Evolutionary conservation across 2,888 invertebrate genomes (phyloP), one percentile per base, ranked within the genome.

Genomic region (Noctua janthina): DNA sequence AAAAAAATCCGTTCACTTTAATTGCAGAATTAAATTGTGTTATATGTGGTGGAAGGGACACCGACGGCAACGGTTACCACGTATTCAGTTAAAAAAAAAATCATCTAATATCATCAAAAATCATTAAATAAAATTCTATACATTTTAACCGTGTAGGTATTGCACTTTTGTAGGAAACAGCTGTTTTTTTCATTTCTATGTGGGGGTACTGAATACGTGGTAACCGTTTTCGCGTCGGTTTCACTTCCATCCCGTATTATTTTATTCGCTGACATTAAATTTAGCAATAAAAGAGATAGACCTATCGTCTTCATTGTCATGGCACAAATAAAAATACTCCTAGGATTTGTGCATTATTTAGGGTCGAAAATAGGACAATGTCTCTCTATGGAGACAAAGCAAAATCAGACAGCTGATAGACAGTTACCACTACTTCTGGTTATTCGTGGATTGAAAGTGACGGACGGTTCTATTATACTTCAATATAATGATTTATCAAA

Each of bases 361-460:
- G 39, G 13, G 39, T 69, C 4, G 1, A 70, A 70, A 70, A 35
- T 56, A 70, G 82, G 10, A 35, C 15, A 3, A 17, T 15, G n/a
- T 8, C 62, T n/a, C 67, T 13, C 29, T 23, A 20, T 43, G 2
- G n/a, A n/a, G 56, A 59, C 56, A 59, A 59, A 35, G 49, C 17
- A 17, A 56, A 70, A 77, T 71, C 0, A 54, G 81, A 82, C 77
- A 82, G 49, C 29, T 13, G 43, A 81, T 3, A 13, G 81, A 71
- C 59, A 59, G 35, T 46, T 3, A 59, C 39, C 2, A 51, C n/a
- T 13, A 51, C 35, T 71, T 10, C 35, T 35, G 39, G 64, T 13
- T 66, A 76, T 81, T 81, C 6, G 10, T 64, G 35, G 35, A 5
- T 43, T 23, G 20, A 66, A 3, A 8, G 6, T 11, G 51, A 6